A percentile compares a stretch with the other conserved stretches of the same genome.
Conservation (phyloP, 2,888 invertebrate species). For the Cheilosia pagana region DNA sequence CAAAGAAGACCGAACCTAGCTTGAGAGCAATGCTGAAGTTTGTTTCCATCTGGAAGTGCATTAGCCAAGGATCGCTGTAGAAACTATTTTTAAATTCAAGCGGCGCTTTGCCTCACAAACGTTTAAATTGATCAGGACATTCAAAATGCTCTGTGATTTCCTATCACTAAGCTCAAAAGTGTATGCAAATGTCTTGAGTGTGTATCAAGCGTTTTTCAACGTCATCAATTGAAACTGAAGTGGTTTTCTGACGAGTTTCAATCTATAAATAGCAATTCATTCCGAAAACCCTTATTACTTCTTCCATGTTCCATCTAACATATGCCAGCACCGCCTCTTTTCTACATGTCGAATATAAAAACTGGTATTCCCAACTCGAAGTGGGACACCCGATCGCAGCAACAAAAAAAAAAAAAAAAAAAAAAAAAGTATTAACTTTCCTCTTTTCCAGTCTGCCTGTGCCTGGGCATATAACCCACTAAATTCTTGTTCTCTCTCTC, state of each 20-base stretch:
- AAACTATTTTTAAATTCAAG: too few relatives aligned
- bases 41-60: too few relatives aligned
- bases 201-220: too few relatives aligned
- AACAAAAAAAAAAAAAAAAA: slow-evolving; percentile 13
- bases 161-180: too few relatives aligned
- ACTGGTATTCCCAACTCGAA: slow-evolving; percentile 52
- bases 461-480: slow-evolving; percentile 42
- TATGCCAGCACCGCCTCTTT: slow-evolving; percentile 17
- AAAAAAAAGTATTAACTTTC: slow-evolving; percentile 50
- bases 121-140: too few relatives aligned
- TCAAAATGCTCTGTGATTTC: too few relatives aligned
- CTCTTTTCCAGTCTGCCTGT: slow-evolving; percentile 27
- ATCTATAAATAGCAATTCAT: slow-evolving; percentile 46
- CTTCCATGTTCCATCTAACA: slow-evolving; percentile 2
- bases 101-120: too few relatives aligned
- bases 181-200: too few relatives aligned
- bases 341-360: slow-evolving; percentile 22
- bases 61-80: too few relatives aligned
- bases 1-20: background rate
- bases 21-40: too few relatives aligned
- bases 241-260: background rate
- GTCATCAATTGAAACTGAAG: background rate
- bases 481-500: slow-evolving; percentile 50
- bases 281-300: slow-evolving; percentile 27
- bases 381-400: slow-evolving; percentile 52